Percentiles rank a stretch among this genome's conserved stretches.
These are phyloP conservation scores for Phyto melanocephala DNA, from an alignment of 2,888 invertebrate species.

Conservation along the genomic window DNA sequence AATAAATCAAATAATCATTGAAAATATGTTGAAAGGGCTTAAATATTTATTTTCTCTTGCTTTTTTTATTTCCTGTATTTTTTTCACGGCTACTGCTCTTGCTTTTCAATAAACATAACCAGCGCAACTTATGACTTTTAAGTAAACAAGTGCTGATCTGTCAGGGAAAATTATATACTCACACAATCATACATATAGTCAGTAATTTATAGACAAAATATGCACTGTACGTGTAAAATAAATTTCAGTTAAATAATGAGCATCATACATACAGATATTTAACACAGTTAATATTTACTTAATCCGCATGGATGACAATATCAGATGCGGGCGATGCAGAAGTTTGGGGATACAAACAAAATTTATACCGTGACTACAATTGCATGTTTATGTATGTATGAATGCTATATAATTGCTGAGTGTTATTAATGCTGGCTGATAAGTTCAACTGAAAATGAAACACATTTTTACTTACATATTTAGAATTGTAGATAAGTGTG, in stretches of 20 bases:
- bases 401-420: not conserved
- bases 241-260: slow-evolving; percentile 12
- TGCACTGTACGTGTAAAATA: not conserved
- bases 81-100: not conserved
- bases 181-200: not conserved
- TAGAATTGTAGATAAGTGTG: not conserved
- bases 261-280: not conserved
- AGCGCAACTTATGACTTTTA: slow-evolving; percentile 38
- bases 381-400: not conserved
- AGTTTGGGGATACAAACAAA: slow-evolving; percentile 25
- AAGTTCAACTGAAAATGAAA: not conserved
- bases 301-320: not conserved
- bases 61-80: slow-evolving; percentile 1
- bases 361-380: slow-evolving; percentile 18
- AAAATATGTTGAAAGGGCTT: slow-evolving; percentile 15
- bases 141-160: slow-evolving; percentile 36
- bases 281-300: slow-evolving; percentile 43
- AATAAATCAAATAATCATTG: not conserved
- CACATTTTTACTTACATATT: not conserved
- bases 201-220: not conserved
- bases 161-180: not conserved
- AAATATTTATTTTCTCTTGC: slow-evolving; percentile 22
- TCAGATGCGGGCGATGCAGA: not conserved
- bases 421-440: not conserved
- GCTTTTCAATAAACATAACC: slow-evolving; percentile 34